Conservation (phyloP, 30 jellyfish, hydroid and myxozoan genomes). For the Pseudorhiza aurosa region DNA sequence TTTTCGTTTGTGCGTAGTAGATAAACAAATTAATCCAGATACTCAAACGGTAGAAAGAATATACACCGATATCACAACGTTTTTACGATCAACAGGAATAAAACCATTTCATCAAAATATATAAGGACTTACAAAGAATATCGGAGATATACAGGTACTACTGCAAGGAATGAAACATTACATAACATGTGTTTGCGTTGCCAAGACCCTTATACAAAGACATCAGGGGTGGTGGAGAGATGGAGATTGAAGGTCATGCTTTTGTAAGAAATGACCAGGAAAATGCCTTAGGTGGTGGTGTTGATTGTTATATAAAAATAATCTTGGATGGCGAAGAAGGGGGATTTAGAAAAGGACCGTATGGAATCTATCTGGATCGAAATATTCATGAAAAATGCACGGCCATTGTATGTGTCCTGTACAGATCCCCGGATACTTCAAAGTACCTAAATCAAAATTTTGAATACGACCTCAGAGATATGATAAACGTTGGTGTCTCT, state of each 20-base stretch:
- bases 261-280: conserved; percentile 4
- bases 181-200: conserved; percentile 32
- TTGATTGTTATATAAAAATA: conserved; percentile 31
- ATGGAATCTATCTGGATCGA: conserved; percentile 16
- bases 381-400: conserved; percentile 32
- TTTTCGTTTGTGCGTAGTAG: conserved; percentile 38
- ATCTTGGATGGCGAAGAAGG: conserved; percentile 44
- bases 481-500: conserved; percentile 26
- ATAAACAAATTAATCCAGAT: conserved; percentile 45
- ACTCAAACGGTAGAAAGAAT: conserved; percentile 25
- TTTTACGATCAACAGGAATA: conserved; percentile 37
- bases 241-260: conserved; percentile 29
- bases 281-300: conserved; percentile 34
- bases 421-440: conserved; percentile 55
- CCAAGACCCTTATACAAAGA: conserved; percentile 51
- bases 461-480: conserved; percentile 15
- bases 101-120: conserved; percentile 42
- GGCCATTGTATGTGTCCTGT: conserved; percentile 40
- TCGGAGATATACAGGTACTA: conserved; percentile 20
- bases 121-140: conserved; percentile 36
- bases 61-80: conserved; percentile 41
- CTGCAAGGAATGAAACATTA: conserved; percentile 44
- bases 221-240: conserved; percentile 36
- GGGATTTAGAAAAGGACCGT: conserved; percentile 3
- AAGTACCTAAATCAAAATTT: conserved; percentile 48